Conservation (phyloP, 92 coral and sea anemone genomes). For the Zoanthus solanderi region DNA sequence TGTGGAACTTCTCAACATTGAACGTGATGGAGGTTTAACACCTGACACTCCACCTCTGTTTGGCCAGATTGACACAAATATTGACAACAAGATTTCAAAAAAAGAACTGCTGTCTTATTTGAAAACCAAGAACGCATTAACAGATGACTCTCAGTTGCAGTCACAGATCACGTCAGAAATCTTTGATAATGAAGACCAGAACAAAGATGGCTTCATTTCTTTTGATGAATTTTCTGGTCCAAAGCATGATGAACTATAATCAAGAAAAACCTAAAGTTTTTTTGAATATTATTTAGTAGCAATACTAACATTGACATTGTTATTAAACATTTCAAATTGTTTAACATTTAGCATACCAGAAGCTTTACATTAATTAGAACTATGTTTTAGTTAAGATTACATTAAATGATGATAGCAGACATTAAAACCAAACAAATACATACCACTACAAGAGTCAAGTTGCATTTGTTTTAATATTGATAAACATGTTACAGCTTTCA, state of each 20-base stretch:
- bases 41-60: conserved; percentile 30
- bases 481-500: too few species aligned
- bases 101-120: conserved; percentile 34
- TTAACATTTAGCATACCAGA: too few species aligned
- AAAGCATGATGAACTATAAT: conserved; percentile 43
- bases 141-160: conserved; percentile 21
- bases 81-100: neutral
- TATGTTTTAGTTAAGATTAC: too few species aligned
- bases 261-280: neutral
- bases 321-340: neutral
- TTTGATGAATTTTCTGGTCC: conserved; percentile 52
- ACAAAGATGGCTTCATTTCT: conserved; percentile 35
- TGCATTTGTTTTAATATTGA: too few species aligned
- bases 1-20: conserved; percentile 35
- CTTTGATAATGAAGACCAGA: conserved; percentile 34
- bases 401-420: too few species aligned
- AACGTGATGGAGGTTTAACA: conserved; percentile 26
- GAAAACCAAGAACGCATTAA: neutral
- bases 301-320: too few species aligned
- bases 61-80: conserved; percentile 21
- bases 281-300: neutral
- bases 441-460: too few species aligned
- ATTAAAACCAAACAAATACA: too few species aligned
- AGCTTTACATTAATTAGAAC: too few species aligned
- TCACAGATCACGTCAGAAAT: conserved; percentile 9